Evolutionary conservation across 2,888 invertebrate genomes (phyloP), one percentile per base, ranked within the genome.

Genomic region (Heliconius ismenius): DNA sequence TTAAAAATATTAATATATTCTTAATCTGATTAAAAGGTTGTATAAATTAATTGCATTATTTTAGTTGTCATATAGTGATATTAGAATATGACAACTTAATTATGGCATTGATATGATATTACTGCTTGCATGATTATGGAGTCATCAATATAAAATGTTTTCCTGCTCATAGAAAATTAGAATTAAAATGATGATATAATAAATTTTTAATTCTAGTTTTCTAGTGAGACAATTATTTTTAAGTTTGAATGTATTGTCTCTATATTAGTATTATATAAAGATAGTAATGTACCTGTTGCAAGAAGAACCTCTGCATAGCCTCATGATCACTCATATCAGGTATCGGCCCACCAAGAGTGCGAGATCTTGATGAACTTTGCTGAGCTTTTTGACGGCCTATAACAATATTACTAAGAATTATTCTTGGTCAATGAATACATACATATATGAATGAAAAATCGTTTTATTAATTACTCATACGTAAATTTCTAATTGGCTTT

Each of bases 291-390:
- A 94, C 94, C 91, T 94, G 94, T 83, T 94, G 94, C 77, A 94
- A 81, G 90, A 97, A 97, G 94, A 97, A 98, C 90, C 96, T 96
- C 94, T 99, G 99, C 88, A 99, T 97, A 65, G 98, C 98, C 90
- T 98, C 98, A 85, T 98, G 98, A 91, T 99, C 98, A 85, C 96
- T 97, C 87, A 98, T 95, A 89, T 99, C 97, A 6, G 98, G 98
- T 87, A 98, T 92, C 0, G 95, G 94, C 0, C 91, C 92, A 1
- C 95, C 95, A 9, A 95, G 88, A 79, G 95, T 94, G 79, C 90
- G 88, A 2, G 91, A 88, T 74, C 92, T 83, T 9, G 91, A 85
- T 10, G 90, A 83, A 80, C 85, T 95, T 83, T 95, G 95, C 83
- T 95, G 95, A 43, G 92, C 94, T 39, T 95, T 95, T 86, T 94